Evolutionary conservation across 2,113 vertebrate genomes (phyloP), one percentile per base, ranked within the genome.

Genomic region (Perca flavescens): DNA sequence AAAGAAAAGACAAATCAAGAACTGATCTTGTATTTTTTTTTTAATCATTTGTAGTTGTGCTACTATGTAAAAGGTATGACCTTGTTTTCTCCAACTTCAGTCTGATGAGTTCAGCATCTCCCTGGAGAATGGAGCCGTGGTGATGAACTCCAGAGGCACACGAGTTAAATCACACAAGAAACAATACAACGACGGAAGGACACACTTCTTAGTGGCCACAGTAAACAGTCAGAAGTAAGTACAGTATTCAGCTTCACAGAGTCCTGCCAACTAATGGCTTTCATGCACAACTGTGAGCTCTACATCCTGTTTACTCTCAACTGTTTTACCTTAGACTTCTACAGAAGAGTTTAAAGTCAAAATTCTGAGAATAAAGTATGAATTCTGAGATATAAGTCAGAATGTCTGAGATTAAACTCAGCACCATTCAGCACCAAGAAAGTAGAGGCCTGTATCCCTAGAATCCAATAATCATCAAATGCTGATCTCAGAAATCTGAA

Each of bases 51-150:
- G 12, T 69, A 15, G 56, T 17, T 25, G 11, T 69, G 17, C 19
- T 66, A 2, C 28, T 52, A 49, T 13, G 6, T 83, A 3, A 57
- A 16, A 31, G 46, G 8, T 4, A 8, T 16, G 2, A 2, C 0
- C 0, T 0, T 1, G 28, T 49, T 80, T 87, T 80, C 6, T 83
- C 4, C 83, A 1, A 4, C 83, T 93, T 85, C 91, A 99, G 98
- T 58, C 95, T 43, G 96, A 97, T 17, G 93, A 96, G 82, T 96
- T 99, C 90, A 97, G 96, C 79, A 92, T 99, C 72, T 96, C 96
- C 0, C 84, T 99, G 95, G 96, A 97, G 54, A 97, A 99, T 6
- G 98, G 98, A 31, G 96, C 95, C 1, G 97, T 99, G 8, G 92
- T 97, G 82, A 92, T 99, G 91, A 96, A 96, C 79, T 94, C 92